Percentiles rank a stretch among this genome's conserved stretches.
These are phyloP conservation scores for Microcebus jonahi DNA, from an alignment of 2,113 vertebrate species.

Conservation along the genomic window DNA sequence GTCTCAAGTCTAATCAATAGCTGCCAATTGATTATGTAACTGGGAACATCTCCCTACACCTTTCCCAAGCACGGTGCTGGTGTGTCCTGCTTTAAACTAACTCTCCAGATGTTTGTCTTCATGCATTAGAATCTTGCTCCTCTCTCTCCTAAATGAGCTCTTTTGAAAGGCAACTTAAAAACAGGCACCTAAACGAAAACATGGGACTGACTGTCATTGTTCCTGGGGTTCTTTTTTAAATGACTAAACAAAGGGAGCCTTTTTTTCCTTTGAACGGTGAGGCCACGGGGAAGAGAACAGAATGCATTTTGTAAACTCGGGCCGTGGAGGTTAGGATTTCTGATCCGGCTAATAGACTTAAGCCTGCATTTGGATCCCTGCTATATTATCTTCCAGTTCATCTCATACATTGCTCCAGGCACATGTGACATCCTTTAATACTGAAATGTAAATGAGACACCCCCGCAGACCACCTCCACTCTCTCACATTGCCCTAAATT, in stretches of 20 bases:
- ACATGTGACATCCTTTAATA: constrained; percentile 42
- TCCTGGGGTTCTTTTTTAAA: background rate
- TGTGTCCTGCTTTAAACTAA: background rate
- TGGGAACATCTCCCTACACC: rapidly evolving
- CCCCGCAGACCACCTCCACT: constrained; percentile 44
- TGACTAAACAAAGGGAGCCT: background rate
- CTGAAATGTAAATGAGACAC: constrained; percentile 37
- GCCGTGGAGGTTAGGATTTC: background rate
- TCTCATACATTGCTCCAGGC: background rate
- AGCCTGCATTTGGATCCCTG: background rate
- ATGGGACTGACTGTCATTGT: background rate
- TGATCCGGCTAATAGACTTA: background rate
- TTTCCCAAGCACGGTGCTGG: background rate
- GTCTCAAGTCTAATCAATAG: background rate
- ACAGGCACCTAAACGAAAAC: background rate
- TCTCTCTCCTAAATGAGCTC: background rate
- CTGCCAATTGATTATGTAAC: background rate
- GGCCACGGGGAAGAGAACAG: rapidly evolving
- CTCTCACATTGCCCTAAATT: constrained; percentile 37
- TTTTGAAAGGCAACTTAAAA: constrained; percentile 18
- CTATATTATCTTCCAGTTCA: background rate
- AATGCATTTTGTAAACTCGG: background rate
- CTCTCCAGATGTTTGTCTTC: background rate
- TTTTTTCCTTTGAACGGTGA: rapidly evolving
- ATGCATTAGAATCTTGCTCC: background rate